Percentiles rank a stretch among this genome's conserved stretches.
Evolutionary conservation across 2,113 vertebrate genomes (phyloP).

Genomic region (Elanus axillaris): DNA sequence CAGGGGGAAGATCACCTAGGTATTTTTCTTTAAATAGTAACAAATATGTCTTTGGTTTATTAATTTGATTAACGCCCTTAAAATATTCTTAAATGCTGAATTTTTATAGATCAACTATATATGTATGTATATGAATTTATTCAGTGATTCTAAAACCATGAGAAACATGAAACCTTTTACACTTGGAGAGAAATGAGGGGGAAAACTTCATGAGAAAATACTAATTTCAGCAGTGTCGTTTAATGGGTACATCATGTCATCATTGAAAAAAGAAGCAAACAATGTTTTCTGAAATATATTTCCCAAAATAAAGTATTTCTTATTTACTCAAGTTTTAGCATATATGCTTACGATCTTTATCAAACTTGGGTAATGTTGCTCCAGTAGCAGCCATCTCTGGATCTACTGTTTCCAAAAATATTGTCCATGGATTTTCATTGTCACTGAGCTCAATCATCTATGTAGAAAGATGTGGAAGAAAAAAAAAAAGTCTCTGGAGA

Average conservation of each 20-base stretch:
- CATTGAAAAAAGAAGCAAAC: fast-evolving
- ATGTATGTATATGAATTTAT: background rate
- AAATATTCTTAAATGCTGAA: background rate
- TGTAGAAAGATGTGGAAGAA: background rate
- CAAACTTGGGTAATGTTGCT: slow-evolving; percentile 96
- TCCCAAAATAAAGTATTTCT: background rate
- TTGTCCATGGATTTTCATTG: slow-evolving; percentile 99
- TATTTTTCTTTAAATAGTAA: background rate
- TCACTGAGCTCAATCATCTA: slow-evolving; percentile 99
- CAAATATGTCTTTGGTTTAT: background rate
- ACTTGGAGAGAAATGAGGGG: background rate
- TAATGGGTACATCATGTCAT: background rate
- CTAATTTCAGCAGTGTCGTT: background rate
- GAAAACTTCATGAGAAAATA: background rate
- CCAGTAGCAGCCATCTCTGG: slow-evolving; percentile 97
- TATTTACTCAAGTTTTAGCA: background rate
- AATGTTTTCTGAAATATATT: background rate
- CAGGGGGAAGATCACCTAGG: background rate
- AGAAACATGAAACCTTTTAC: background rate
- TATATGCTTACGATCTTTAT: slow-evolving; percentile 95
- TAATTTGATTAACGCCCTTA: background rate
- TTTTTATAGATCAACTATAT: background rate
- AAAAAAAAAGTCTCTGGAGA: background rate
- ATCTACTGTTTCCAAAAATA: slow-evolving; percentile 99
- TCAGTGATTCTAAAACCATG: background rate